A percentile compares a stretch with the other conserved stretches of the same genome.
These are phyloP conservation scores for Agrotis exclamationis DNA, from an alignment of 2,888 invertebrate genomes.

Conservation along the genomic window DNA sequence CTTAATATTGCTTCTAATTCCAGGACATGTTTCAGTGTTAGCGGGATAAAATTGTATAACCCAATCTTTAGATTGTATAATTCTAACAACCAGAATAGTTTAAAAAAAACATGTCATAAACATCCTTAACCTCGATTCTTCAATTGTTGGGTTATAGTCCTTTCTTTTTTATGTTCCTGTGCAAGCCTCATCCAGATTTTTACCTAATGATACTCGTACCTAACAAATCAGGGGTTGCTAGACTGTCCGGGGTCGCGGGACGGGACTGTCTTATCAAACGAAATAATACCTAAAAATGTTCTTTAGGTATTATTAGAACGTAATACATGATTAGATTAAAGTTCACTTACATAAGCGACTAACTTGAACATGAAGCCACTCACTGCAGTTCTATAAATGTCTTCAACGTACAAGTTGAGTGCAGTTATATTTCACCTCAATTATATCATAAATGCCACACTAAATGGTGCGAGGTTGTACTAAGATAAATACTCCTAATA, in stretches of 20 bases:
- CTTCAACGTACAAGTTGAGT: conserved; percentile 37
- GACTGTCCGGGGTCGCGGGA: no score
- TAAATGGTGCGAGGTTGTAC: conserved; percentile 25
- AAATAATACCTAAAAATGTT: no score
- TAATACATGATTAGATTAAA: conserved; percentile 23
- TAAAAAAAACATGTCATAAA: no score
- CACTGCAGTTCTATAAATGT: conserved; percentile 48
- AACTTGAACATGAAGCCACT: conserved; percentile 30
- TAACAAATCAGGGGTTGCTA: no score
- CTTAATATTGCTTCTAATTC: no score
- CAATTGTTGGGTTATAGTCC: no score
- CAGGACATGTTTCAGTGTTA: not conserved
- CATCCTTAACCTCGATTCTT: no score
- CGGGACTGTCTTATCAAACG: no score
- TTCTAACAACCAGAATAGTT: not conserved
- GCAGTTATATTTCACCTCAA: conserved; percentile 44
- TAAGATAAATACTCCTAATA: conserved; percentile 18
- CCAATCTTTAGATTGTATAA: not conserved
- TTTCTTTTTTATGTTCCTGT: no score
- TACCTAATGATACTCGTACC: no score
- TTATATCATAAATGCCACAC: conserved; percentile 52
- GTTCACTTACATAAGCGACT: conserved; percentile 29
- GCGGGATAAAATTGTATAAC: not conserved
- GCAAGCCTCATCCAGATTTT: no score
- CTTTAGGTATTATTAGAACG: conserved; percentile 5